These are phyloP conservation scores for Toxotes chatareus DNA, from an alignment of 2,113 vertebrate species.

Conservation along the genomic window DNA sequence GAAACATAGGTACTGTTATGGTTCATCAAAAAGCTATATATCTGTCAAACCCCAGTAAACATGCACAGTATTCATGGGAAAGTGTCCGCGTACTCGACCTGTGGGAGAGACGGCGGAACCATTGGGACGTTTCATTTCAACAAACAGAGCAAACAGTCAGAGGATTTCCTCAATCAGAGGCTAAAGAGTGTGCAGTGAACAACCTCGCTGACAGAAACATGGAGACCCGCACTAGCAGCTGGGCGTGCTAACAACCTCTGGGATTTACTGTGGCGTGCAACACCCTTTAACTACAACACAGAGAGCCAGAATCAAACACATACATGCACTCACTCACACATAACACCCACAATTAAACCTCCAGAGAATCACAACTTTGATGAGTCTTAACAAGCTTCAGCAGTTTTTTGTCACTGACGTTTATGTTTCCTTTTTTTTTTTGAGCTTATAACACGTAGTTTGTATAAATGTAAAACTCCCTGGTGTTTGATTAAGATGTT, in stretches of 20 bases:
- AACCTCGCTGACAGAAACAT: constrained; percentile 88
- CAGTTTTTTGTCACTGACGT: constrained; percentile 18
- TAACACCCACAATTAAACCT: constrained; percentile 39
- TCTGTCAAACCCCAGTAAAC: constrained; percentile 75
- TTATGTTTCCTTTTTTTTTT: constrained; percentile 6
- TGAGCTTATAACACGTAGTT: constrained; percentile 15
- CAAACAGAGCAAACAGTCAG: constrained; percentile 81
- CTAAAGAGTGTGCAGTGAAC: constrained; percentile 81
- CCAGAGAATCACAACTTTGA: constrained; percentile 26
- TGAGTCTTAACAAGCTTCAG: constrained; percentile 5
- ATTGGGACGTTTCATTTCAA: constrained; percentile 81
- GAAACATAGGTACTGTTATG: constrained; percentile 11
- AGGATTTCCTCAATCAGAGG: constrained; percentile 89
- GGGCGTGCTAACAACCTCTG: constrained; percentile 84
- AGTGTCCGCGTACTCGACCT: constrained; percentile 73
- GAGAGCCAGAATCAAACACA: constrained; percentile 43
- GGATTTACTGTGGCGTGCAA: constrained; percentile 73
- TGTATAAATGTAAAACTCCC: constrained; percentile 32
- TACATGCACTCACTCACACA: constrained; percentile 44
- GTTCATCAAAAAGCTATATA: constrained; percentile 67
- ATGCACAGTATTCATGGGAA: constrained; percentile 79
- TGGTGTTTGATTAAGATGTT: constrained; percentile 33
- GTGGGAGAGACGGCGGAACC: constrained; percentile 78
- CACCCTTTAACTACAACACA: constrained; percentile 51
- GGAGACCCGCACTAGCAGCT: constrained; percentile 76